A percentile compares a stretch with the other conserved stretches of the same genome.
These are phyloP conservation scores for Passer montanus DNA, from an alignment of 2,113 vertebrate species.

Conservation along the genomic window DNA sequence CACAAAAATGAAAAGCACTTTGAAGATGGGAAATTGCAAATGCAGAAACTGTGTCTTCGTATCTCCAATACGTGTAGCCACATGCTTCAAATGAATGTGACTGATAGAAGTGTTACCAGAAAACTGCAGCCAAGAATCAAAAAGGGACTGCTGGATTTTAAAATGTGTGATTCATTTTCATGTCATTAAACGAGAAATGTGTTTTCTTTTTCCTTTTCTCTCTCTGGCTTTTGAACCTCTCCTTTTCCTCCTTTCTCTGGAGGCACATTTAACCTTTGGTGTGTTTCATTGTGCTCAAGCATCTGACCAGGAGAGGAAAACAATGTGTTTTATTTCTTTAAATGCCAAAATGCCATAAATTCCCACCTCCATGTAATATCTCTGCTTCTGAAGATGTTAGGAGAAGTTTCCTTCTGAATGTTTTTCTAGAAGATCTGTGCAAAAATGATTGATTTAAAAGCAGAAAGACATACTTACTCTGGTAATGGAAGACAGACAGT, in stretches of 20 bases:
- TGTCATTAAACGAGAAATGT: neutral
- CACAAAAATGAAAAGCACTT: constrained; percentile 17
- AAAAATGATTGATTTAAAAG: neutral
- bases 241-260: neutral
- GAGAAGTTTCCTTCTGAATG: neutral
- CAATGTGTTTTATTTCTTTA: neutral
- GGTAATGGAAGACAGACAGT: neutral
- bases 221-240: constrained; percentile 3
- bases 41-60: neutral
- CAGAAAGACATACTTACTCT: neutral
- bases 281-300: neutral
- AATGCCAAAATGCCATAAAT: constrained; percentile 36
- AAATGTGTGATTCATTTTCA: constrained; percentile 30
- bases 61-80: neutral
- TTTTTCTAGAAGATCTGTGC: neutral
- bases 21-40: constrained; percentile 14
- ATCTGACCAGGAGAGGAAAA: neutral
- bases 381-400: neutral
- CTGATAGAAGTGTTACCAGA: constrained; percentile 56
- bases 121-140: neutral
- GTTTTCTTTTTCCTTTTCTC: neutral
- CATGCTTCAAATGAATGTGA: constrained; percentile 16
- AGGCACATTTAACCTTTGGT: constrained; percentile 25
- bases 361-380: neutral
- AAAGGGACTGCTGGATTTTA: constrained; percentile 4